A percentile compares a stretch with the other conserved stretches of the same genome.
Conservation (phyloP, 2,888 invertebrate genomes). For the Hetaerina titia region DNA sequence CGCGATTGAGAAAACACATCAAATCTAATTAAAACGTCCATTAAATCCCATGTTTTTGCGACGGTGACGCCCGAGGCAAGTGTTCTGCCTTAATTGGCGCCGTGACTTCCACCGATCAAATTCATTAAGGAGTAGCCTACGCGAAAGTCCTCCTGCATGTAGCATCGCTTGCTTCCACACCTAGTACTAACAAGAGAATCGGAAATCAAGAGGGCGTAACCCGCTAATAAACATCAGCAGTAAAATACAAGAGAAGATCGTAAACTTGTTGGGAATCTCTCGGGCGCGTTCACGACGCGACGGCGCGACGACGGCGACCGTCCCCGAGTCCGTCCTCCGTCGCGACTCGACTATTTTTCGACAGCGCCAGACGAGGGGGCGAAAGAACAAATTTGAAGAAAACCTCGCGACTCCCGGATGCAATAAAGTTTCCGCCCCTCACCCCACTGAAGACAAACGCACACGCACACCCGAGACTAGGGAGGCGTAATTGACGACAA, state of each 20-base stretch:
- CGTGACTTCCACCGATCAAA: neutral
- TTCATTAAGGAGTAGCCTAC: neutral
- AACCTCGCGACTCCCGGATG: neutral
- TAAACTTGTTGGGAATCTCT: neutral
- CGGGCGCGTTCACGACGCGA: neutral
- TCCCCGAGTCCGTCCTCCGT: neutral
- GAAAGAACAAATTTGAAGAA: neutral
- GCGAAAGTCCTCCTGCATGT: neutral
- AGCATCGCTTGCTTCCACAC: neutral
- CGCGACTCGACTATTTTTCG: neutral
- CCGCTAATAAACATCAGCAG: neutral
- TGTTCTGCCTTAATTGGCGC: too few species aligned
- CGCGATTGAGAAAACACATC: too few species aligned
- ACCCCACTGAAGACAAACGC: neutral
- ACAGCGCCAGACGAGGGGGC: neutral
- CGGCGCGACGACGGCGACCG: neutral
- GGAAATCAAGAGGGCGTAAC: neutral
- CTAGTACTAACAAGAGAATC: neutral
- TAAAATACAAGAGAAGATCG: neutral
- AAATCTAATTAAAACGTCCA: too few species aligned
- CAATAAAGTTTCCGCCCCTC: slow-evolving; percentile 1
- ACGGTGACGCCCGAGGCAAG: too few species aligned
- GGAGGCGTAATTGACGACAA: slow-evolving; percentile 25
- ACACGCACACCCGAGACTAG: neutral
- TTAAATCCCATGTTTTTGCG: too few species aligned